Conservation (phyloP, 2,888 invertebrate species). For the Lottia scabra region DNA sequence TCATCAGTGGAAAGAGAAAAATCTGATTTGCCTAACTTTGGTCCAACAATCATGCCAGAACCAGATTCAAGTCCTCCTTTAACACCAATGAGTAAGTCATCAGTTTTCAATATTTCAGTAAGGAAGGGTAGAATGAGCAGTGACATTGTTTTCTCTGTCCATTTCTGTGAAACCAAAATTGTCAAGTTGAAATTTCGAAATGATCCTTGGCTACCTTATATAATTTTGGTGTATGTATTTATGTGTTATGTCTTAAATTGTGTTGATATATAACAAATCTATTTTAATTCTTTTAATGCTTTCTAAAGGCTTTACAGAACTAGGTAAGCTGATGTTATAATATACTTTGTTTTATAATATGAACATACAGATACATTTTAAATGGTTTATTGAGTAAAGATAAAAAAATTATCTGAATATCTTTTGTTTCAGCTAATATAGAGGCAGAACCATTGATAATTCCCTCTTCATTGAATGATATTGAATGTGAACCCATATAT, state of each 20-base stretch:
- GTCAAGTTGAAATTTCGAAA: too few relatives aligned
- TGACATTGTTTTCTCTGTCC: slow-evolving; percentile 6
- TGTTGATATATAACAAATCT: neutral
- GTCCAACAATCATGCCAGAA: slow-evolving; percentile 60
- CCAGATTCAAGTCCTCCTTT: slow-evolving; percentile 60
- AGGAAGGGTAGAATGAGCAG: too few relatives aligned
- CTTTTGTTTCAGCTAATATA: slow-evolving; percentile 45
- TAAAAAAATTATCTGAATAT: too few relatives aligned
- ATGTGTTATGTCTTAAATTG: too few relatives aligned
- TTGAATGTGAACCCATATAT: slow-evolving; percentile 56
- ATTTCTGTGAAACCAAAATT: neutral
- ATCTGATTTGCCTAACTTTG: slow-evolving; percentile 61
- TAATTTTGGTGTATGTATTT: too few relatives aligned
- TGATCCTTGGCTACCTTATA: too few relatives aligned
- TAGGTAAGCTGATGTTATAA: neutral
- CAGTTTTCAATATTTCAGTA: neutral
- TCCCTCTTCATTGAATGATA: slow-evolving; percentile 30
- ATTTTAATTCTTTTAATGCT: neutral
- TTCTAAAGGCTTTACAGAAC: neutral
- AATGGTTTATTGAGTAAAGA: too few relatives aligned
- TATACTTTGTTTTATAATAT: too few relatives aligned
- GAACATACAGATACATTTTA: too few relatives aligned
- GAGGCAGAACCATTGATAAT: slow-evolving; percentile 56
- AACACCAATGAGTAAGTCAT: slow-evolving; percentile 52
- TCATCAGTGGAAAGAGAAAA: slow-evolving; percentile 56